These are phyloP conservation scores for cat (Felis catus) DNA, from an alignment of 2,113 vertebrate species.

Conservation along the genomic window F.catus_Fca126_mat1.0 CM031416.1:34890501-34891000, in stretches of 20 bases:
- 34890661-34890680: background rate
- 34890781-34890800: background rate
- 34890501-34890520: no score
- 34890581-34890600: background rate
- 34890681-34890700: background rate
- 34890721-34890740: background rate
- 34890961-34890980: background rate
- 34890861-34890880: conserved; percentile 34
- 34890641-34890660: rapidly evolving
- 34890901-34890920: conserved; percentile 60
- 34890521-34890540: no score
- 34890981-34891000: background rate
- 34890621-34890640: background rate
- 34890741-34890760: background rate
- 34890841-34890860: background rate
- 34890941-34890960: background rate
- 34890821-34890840: conserved; percentile 85
- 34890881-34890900: conserved; percentile 36
- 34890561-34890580: no score
- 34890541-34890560: no score
- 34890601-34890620: background rate
- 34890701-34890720: background rate
- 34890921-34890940: background rate
- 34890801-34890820: background rate
- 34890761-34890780: background rate